A percentile compares a stretch with the other conserved stretches of the same genome.
phyloP scores from a whole-genome alignment of 2,113 vertebrate genomes.

The Paracyprichromis sp. region DNA sequence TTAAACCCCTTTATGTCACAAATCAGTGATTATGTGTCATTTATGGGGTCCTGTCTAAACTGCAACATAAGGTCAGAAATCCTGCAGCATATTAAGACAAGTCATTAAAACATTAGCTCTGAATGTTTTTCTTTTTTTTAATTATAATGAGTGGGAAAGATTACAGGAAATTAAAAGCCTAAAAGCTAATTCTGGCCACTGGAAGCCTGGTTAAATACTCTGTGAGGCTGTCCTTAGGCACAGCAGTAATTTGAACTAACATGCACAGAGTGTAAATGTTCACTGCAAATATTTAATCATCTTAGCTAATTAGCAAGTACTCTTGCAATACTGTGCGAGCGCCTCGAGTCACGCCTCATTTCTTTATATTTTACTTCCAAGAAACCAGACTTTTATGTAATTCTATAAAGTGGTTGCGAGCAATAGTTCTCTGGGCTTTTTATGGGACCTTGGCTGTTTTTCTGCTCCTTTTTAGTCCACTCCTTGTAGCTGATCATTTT shows the following conservation, averaged over 20 bases:
- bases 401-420: neutral
- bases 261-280: neutral
- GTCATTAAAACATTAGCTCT: neutral
- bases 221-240: neutral
- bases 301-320: neutral
- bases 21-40: neutral
- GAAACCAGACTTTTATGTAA: neutral
- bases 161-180: neutral
- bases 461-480: neutral
- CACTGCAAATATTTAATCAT: neutral
- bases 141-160: neutral
- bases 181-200: neutral
- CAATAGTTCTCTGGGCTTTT: neutral
- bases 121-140: neutral
- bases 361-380: neutral
- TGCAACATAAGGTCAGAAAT: neutral
- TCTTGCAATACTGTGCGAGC: neutral
- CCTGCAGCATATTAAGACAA: neutral
- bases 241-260: neutral
- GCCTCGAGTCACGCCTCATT: neutral
- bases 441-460: neutral
- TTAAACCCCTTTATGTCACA: neutral
- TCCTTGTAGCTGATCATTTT: neutral
- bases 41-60: neutral
- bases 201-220: neutral